A percentile compares a stretch with the other conserved stretches of the same genome.
phyloP scores from a whole-genome alignment of 2,113 vertebrate genomes.

The Rhipidura dahli region DNA sequence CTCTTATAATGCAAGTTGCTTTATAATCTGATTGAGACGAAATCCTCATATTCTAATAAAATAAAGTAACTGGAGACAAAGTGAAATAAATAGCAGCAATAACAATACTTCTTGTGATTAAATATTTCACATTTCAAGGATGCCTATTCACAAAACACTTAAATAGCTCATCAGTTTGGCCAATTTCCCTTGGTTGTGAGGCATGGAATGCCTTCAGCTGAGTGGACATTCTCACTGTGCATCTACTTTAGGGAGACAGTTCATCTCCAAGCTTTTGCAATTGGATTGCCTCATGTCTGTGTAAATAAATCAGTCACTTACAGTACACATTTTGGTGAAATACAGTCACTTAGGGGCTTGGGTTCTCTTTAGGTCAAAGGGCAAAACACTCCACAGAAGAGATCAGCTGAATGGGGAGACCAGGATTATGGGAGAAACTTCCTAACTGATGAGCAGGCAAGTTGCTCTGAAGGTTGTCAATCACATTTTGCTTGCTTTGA shows the following conservation, averaged over 20 bases:
- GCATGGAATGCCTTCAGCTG: background rate
- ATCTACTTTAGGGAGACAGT: background rate
- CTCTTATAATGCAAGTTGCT: background rate
- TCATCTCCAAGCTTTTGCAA: background rate
- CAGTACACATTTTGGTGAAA: background rate
- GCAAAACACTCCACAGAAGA: slow-evolving; percentile 77
- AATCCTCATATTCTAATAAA: background rate
- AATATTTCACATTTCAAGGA: slow-evolving; percentile 5
- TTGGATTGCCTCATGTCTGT: background rate
- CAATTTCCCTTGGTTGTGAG: background rate
- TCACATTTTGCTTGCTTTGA: slow-evolving; percentile 30
- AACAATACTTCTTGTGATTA: slow-evolving; percentile 2
- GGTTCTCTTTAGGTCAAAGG: slow-evolving; percentile 74
- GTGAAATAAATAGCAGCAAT: background rate
- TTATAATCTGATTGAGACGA: background rate
- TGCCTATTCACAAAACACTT: background rate
- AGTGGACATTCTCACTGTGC: background rate
- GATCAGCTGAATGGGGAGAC: slow-evolving; percentile 72
- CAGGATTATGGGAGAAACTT: slow-evolving; percentile 74
- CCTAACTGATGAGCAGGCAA: slow-evolving; percentile 74
- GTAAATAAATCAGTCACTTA: background rate
- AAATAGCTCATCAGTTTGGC: background rate
- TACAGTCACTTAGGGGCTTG: background rate
- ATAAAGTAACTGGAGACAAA: background rate
- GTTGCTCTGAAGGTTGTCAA: slow-evolving; percentile 77